Base-by-base conservation (phyloP, 2,797 vertebrate species). In the Semaprochilodus insignis region DNA sequence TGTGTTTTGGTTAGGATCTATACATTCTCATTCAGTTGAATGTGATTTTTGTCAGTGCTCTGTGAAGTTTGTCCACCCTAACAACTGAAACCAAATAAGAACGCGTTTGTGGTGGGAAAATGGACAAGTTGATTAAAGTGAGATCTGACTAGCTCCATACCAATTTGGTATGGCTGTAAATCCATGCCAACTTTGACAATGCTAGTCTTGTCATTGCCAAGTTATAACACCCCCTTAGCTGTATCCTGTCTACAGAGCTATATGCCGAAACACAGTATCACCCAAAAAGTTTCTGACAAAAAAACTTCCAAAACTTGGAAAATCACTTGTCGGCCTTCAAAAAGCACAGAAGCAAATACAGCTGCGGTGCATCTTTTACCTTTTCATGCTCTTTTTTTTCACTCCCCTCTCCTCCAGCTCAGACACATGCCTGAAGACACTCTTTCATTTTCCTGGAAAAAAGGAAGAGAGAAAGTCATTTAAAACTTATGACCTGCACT, bases 401-500 rank as follows among this genome's bases (percentile, higher is more conserved):
- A 73, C 19, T 74, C 21, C 60, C 21, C 76, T 66, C 60, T 69
- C 52, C 63, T 69, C 48, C 65, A 34, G 76, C 48, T 67, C 51
- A 67, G 76, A 69, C 31, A 11, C 76, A 62, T 76, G 74, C 74
- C 57, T 76, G 74, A 76, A 76, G 57, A 60, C 73, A 76, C 48
- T 31, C 51, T 69, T 78, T 67, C 62, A 78, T 67, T 78, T 78
- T 51, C 27, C 51, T 36, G 44, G 40, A 23, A 78, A 78, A 34
- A 67, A 69, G 66, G 31, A 36, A 60, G 5, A 40, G 62, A 66
- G 31, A 69, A 78, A 67, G 76, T 78, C 76, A 78, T 67, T 78
- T 78, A 66, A 78, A 78, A 67, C 62, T 36, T 78, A 78, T 78
- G 76, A 78, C 48, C 76, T 78, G 51, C 21, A 69, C 63, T 51